Percentiles rank a stretch among this genome's conserved stretches.
phyloP scores from a whole-genome alignment of 2,888 invertebrate species.

The Rotaria sp. region DNA sequence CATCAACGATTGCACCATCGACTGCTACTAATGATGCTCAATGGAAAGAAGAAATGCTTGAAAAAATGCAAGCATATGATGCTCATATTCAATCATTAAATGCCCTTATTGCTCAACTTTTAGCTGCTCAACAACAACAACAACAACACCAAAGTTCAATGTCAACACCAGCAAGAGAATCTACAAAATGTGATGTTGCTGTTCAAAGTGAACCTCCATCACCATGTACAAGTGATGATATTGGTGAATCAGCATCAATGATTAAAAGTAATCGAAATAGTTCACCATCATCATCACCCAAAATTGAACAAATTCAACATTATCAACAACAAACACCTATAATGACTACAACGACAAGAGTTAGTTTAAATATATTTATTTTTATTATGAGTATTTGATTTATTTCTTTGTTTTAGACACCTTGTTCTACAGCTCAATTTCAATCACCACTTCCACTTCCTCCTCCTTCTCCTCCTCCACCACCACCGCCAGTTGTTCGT shows the following conservation, averaged over 20 bases:
- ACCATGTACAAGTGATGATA: background rate
- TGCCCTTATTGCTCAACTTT: background rate
- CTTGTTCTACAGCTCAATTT: background rate
- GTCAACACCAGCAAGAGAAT: background rate
- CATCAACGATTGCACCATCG: background rate
- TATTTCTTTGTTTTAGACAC: background rate
- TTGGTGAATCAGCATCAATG: background rate
- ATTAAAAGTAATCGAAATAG: background rate
- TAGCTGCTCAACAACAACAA: background rate
- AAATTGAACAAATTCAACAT: background rate
- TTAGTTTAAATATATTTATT: background rate
- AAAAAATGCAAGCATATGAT: constrained; percentile 21
- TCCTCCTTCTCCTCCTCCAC: background rate
- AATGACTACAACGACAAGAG: background rate
- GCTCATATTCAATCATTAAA: constrained; percentile 11
- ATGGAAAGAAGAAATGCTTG: constrained; percentile 7
- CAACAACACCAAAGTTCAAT: background rate
- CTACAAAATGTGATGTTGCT: background rate
- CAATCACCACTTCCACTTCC: background rate
- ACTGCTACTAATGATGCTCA: background rate
- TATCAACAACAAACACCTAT: background rate
- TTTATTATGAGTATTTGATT: background rate
- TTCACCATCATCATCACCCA: background rate
- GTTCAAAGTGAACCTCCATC: constrained; percentile 22
- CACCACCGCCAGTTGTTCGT: background rate